Evolutionary conservation across 1,140 invertebrate genomes (phyloP).

Genomic region (Bombus impatiens): DNA sequence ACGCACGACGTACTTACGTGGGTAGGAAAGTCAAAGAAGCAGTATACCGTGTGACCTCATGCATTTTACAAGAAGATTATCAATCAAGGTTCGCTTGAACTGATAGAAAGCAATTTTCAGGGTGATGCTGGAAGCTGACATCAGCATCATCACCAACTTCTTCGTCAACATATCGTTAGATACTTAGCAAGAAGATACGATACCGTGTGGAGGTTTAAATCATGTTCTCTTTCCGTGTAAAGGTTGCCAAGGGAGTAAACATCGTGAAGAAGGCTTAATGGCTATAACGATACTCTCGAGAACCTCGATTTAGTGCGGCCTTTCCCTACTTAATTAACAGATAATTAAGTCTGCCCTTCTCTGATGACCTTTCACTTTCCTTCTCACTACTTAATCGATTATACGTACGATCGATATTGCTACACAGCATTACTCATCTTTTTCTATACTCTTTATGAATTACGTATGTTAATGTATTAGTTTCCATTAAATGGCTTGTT

Average conservation of each 20-base stretch:
- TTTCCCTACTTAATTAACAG: conserved; percentile 12
- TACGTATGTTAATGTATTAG: background rate
- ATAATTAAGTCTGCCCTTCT: conserved; percentile 25
- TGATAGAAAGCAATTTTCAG: conserved; percentile 32
- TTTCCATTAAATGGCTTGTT: no score
- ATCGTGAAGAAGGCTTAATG: conserved; percentile 6
- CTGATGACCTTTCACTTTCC: conserved; percentile 22
- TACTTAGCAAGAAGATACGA: background rate
- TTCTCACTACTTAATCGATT: conserved; percentile 1
- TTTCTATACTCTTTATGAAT: background rate
- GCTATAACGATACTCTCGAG: background rate
- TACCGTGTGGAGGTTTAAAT: no score
- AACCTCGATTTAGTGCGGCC: background rate
- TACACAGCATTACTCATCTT: background rate
- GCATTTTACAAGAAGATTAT: conserved; percentile 30
- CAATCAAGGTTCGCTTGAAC: conserved; percentile 6
- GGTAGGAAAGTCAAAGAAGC: background rate
- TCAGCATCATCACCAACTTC: conserved; percentile 5
- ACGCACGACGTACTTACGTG: background rate
- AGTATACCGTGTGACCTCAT: background rate
- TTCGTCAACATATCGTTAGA: background rate
- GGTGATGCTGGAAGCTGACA: conserved; percentile 18
- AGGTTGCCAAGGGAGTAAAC: background rate
- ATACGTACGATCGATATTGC: background rate
- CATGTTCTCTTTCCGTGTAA: background rate